Evolutionary conservation across 2,113 vertebrate genomes (phyloP).

Genomic region (Sylvicapra grimmia): DNA sequence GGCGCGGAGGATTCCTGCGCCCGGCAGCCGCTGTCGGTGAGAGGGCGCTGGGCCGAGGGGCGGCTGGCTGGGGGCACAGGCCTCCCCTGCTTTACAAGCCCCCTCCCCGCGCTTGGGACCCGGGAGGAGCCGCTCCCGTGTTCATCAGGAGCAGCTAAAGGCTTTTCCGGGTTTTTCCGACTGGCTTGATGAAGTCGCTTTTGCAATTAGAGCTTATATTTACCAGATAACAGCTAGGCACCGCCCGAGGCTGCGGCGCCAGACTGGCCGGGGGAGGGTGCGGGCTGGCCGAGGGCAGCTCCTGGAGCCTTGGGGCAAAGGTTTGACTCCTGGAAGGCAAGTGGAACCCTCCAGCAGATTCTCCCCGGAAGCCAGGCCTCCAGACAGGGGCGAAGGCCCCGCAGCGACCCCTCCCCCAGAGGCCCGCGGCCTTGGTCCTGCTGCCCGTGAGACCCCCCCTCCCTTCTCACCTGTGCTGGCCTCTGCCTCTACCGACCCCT

Average conservation of each 20-base stretch:
- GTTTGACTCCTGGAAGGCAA: too few species aligned
- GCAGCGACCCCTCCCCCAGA: neutral
- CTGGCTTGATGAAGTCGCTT: neutral
- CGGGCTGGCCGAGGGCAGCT: neutral
- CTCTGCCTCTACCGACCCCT: neutral
- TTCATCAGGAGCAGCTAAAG: too few species aligned
- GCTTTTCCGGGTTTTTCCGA: accelerated
- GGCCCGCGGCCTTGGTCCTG: neutral
- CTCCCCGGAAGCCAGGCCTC: neutral
- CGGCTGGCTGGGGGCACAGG: accelerated
- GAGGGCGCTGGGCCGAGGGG: neutral
- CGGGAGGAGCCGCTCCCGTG: accelerated
- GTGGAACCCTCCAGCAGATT: neutral
- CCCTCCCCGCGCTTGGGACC: neutral
- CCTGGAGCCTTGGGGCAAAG: neutral
- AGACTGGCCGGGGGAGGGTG: neutral
- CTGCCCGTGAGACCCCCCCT: neutral
- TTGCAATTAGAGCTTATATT: neutral
- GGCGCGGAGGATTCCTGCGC: neutral
- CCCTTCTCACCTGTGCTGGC: neutral
- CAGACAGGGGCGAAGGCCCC: neutral
- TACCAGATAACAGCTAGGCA: neutral
- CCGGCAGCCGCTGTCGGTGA: accelerated
- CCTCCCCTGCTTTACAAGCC: neutral
- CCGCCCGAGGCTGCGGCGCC: neutral